A percentile compares a stretch with the other conserved stretches of the same genome.
These are phyloP conservation scores for Syndactyla subalaris DNA, from an alignment of 2,797 vertebrate species.

Conservation along the genomic window DNA sequence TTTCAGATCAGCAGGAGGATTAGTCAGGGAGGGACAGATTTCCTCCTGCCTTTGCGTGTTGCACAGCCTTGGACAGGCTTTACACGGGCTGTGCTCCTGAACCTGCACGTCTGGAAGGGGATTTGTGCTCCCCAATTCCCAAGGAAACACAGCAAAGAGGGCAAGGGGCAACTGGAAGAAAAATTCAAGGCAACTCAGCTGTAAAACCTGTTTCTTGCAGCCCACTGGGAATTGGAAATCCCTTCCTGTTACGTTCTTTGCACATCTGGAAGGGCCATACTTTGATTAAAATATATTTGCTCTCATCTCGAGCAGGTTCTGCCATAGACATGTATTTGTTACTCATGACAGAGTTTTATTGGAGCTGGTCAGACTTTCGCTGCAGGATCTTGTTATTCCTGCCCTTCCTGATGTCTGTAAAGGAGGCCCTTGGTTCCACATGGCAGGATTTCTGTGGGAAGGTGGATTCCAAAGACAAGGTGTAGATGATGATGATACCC, in stretches of 20 bases:
- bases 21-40: neutral
- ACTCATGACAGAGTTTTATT: neutral
- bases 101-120: neutral
- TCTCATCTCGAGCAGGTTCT: slow-evolving; percentile 54
- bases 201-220: neutral
- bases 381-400: neutral
- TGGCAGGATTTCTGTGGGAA: neutral
- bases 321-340: slow-evolving; percentile 22
- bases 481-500: neutral
- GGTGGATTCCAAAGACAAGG: neutral
- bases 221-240: slow-evolving; percentile 45
- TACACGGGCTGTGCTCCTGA: neutral
- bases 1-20: neutral
- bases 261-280: slow-evolving; percentile 16
- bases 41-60: neutral
- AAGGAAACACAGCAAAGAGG: neutral
- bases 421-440: neutral
- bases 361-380: neutral
- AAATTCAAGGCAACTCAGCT: neutral
- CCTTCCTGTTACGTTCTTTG: slow-evolving; percentile 58
- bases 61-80: fast-evolving
- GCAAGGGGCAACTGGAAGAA: neutral
- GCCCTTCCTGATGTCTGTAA: neutral
- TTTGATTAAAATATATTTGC: slow-evolving; percentile 50
- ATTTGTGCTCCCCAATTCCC: neutral